A percentile compares a stretch with the other conserved stretches of the same genome.
Evolutionary conservation across 2,113 vertebrate genomes (phyloP).

Genomic region (Osmerus mordax): DNA sequence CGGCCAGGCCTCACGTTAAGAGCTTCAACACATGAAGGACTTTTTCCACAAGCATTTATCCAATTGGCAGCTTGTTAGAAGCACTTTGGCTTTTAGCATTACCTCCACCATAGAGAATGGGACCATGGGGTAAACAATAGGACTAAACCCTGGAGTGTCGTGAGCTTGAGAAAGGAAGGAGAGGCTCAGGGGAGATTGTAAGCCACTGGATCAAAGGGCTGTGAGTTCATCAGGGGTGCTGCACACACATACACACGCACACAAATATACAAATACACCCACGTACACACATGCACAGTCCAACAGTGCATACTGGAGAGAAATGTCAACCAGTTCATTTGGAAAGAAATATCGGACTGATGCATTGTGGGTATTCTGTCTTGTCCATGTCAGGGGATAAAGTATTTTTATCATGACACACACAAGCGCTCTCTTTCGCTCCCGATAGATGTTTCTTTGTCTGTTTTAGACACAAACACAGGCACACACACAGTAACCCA

Average conservation of each 20-base stretch:
- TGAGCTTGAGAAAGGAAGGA: neutral
- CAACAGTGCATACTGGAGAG: conserved; percentile 18
- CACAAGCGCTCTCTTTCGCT: neutral
- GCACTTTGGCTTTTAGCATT: conserved; percentile 55
- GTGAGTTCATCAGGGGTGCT: conserved; percentile 20
- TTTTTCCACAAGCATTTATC: conserved; percentile 48
- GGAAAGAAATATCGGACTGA: conserved; percentile 36
- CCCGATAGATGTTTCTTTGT: neutral
- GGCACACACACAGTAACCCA: neutral
- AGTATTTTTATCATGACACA: neutral
- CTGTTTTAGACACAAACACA: no score
- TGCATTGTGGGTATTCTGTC: conserved; percentile 21
- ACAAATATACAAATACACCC: conserved; percentile 17
- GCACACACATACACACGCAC: conserved; percentile 4
- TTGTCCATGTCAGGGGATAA: conserved; percentile 5
- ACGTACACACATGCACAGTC: conserved; percentile 1
- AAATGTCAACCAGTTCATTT: conserved; percentile 48
- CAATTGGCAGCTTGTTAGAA: conserved; percentile 41
- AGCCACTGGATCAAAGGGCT: conserved; percentile 17
- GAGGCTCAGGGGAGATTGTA: conserved; percentile 3
- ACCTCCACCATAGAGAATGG: conserved; percentile 18
- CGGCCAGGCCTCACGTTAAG: conserved; percentile 19
- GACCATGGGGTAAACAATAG: conserved; percentile 36
- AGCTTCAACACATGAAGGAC: conserved; percentile 38
- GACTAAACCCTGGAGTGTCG: conserved; percentile 30